A percentile compares a stretch with the other conserved stretches of the same genome.
Conservation (phyloP, 2,113 vertebrate genomes). For the Sebastes schlegelii region DNA sequence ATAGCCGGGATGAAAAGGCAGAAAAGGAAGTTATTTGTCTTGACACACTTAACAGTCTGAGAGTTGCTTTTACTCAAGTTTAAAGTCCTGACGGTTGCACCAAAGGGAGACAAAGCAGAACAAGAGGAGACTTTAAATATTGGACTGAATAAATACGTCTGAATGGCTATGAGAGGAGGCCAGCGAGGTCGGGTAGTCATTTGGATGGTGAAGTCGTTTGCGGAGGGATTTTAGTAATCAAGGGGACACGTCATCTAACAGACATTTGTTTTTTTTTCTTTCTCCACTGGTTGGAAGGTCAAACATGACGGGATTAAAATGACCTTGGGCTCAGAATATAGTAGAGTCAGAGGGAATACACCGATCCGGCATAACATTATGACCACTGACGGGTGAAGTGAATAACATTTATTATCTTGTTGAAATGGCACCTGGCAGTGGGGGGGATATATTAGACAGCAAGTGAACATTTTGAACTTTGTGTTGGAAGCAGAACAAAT, state of each 20-base stretch:
- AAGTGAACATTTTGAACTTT: too few species aligned
- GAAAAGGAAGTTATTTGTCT: conserved; percentile 16
- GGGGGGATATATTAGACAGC: too few species aligned
- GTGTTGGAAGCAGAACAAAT: too few species aligned
- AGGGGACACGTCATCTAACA: conserved; percentile 3
- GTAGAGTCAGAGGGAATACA: too few species aligned
- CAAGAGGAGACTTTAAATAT: conserved; percentile 37
- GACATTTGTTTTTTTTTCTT: not conserved
- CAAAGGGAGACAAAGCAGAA: conserved; percentile 24
- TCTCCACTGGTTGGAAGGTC: not conserved
- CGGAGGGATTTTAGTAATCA: conserved; percentile 17
- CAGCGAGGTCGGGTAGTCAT: not conserved
- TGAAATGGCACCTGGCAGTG: too few species aligned
- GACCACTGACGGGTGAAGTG: too few species aligned
- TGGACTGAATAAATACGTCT: conserved; percentile 12
- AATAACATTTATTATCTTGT: too few species aligned
- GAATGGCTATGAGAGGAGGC: not conserved
- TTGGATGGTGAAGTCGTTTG: not conserved
- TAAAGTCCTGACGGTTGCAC: conserved; percentile 12
- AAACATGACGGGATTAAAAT: conserved; percentile 30
- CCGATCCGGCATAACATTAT: too few species aligned
- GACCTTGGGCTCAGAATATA: not conserved
- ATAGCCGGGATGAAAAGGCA: conserved; percentile 33
- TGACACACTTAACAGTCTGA: conserved; percentile 3
- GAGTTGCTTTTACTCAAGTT: conserved; percentile 11